Conservation (phyloP, 2,113 vertebrate genomes). For the Paedocypris sp. region DNA sequence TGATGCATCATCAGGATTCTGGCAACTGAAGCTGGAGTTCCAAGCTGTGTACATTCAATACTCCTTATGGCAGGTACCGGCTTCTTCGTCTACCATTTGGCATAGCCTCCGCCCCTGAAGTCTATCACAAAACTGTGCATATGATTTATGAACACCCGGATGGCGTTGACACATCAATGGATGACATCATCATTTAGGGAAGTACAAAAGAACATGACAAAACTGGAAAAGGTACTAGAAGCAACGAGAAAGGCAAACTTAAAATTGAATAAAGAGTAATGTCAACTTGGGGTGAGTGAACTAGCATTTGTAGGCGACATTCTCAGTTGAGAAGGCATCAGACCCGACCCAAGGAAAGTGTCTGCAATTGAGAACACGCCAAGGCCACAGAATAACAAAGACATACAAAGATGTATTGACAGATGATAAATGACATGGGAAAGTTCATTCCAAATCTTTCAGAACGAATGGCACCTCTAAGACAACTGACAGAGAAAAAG, state of each 20-base stretch:
- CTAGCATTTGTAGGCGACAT: slow-evolving; percentile 24
- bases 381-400: background rate
- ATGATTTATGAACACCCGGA: slow-evolving; percentile 13
- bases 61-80: slow-evolving; percentile 6
- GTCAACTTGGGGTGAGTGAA: slow-evolving; percentile 1
- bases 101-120: slow-evolving; percentile 3
- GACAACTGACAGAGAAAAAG: background rate
- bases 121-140: slow-evolving; percentile 24
- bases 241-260: background rate
- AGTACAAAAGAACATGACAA: slow-evolving; percentile 1
- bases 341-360: slow-evolving; percentile 1
- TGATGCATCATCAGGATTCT: slow-evolving; percentile 20
- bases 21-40: slow-evolving; percentile 22
- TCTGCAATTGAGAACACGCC: slow-evolving; percentile 9
- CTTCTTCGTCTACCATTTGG: slow-evolving; percentile 17
- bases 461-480: background rate
- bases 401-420: slow-evolving; percentile 19
- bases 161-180: slow-evolving; percentile 18
- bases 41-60: slow-evolving; percentile 19
- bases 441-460: slow-evolving; percentile 26
- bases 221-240: background rate
- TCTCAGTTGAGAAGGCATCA: background rate
- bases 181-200: slow-evolving; percentile 18
- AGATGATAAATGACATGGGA: slow-evolving; percentile 19
- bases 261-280: slow-evolving; percentile 19